A percentile compares a stretch with the other conserved stretches of the same genome.
Conservation (phyloP, 1,140 invertebrate genomes). For the Glossosoma conforme region DNA sequence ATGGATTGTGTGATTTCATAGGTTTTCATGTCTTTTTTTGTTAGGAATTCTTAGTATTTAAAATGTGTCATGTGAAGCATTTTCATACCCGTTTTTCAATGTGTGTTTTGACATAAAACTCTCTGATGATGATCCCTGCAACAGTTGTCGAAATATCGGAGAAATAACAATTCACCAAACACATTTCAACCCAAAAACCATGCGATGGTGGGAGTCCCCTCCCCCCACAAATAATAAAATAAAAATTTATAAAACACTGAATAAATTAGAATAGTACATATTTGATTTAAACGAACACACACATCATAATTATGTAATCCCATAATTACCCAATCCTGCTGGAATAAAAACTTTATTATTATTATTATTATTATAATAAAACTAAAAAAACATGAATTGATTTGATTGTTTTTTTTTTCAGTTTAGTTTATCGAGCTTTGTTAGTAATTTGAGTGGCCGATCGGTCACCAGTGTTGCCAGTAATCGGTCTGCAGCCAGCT, state of each 20-base stretch:
- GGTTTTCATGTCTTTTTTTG: too few species aligned
- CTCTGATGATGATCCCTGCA: too few species aligned
- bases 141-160: too few species aligned
- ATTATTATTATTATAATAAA: conserved; percentile 1
- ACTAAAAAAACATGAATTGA: not conserved
- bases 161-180: too few species aligned
- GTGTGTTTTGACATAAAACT: too few species aligned
- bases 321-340: not conserved
- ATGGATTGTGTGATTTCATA: too few species aligned
- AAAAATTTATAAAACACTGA: not conserved
- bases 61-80: too few species aligned
- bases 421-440: conserved; percentile 50
- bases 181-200: too few species aligned
- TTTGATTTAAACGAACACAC: not conserved
- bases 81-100: too few species aligned
- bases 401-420: conserved; percentile 38
- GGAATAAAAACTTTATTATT: not conserved
- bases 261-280: not conserved
- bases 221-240: not conserved
- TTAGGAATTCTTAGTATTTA: too few species aligned
- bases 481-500: conserved; percentile 48
- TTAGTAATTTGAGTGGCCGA: conserved; percentile 49
- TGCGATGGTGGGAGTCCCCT: too few species aligned
- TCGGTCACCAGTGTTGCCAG: conserved; percentile 47
- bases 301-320: not conserved